phyloP scores from a whole-genome alignment of 2,113 vertebrate species.

The Sapajus apella region DNA sequence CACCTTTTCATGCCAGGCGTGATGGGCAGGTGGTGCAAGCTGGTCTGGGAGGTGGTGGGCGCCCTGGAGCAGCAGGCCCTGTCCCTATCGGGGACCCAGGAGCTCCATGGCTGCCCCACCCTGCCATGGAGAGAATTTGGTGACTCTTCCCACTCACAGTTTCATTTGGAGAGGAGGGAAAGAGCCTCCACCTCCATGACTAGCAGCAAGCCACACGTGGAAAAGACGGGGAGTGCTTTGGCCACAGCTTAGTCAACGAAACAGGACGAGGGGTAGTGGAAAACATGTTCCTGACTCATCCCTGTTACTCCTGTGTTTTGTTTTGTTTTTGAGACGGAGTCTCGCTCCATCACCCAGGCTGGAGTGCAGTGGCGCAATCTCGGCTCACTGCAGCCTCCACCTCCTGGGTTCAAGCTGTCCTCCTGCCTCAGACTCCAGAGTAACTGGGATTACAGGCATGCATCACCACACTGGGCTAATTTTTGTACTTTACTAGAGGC shows the following conservation, averaged over 20 bases:
- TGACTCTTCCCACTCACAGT: neutral
- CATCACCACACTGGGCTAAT: no score
- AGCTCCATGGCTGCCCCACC: fast-evolving
- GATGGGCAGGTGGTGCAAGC: fast-evolving
- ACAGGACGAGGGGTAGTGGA: fast-evolving
- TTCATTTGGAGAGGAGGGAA: neutral
- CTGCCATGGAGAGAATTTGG: fast-evolving
- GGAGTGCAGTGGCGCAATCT: no score
- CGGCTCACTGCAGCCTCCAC: no score
- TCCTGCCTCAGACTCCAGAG: no score
- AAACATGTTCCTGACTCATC: neutral
- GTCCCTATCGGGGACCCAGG: no score
- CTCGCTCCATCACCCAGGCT: no score
- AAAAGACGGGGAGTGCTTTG: neutral
- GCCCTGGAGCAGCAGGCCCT: neutral
- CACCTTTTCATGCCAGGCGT: fast-evolving
- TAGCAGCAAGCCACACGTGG: neutral
- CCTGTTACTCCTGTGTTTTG: no score
- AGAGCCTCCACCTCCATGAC: neutral
- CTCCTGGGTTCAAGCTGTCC: no score
- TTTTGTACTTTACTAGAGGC: no score
- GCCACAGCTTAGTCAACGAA: neutral
- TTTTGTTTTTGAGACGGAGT: no score
- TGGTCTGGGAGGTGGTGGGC: fast-evolving
- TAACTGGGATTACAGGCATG: no score